Evolutionary conservation across 2,888 invertebrate genomes (phyloP), one percentile per base, ranked within the genome.

Genomic region (Hypercompe scribonia): DNA sequence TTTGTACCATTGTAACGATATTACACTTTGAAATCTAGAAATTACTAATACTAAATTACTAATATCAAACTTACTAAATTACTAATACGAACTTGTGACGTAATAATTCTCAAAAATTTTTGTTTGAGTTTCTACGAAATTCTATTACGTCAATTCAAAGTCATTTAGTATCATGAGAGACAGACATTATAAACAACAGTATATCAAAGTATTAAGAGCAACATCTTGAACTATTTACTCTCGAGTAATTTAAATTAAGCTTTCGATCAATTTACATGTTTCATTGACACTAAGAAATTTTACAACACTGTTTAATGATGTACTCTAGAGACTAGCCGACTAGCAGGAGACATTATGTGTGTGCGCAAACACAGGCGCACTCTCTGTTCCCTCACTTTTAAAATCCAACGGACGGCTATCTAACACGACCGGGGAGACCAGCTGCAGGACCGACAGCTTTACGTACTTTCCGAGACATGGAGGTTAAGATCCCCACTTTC

Each of bases 1-100:
- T 21, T 87, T 84, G 79, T 73, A 74, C 66, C 77, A 81, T 80
- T 72, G 75, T 82, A 80, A 73, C 78, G 76, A 76, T 81, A 80
- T 31, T 72, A 75, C 69, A 76, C 72, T 84, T n/a, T n/a, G n/a
- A n/a, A 78, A 84, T 77, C 77, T 77, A 72, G 66, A 63, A 81
- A 77, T 82, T 72, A 70, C 42, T 64, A 50, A 63, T 24, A 64
- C 18, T 10, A 36, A 58, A 54, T 13, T 13, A 68, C 18, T 46
- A 36, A 18, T 13, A 33, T 42, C 10, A 28, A 63, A 61, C 11
- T 3, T 58, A 39, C 39, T 39, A 54, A 46, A 67, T 24, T 11
- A 31, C 46, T 24, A 21, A 24, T 31, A 11, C 39, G 39, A 5
- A 39, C 21, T 18, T 42, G 18, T 46, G 18, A 42, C 46, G 34